phyloP scores from a whole-genome alignment of 2,113 vertebrate species.

The Melanerpes aurifrons region DNA sequence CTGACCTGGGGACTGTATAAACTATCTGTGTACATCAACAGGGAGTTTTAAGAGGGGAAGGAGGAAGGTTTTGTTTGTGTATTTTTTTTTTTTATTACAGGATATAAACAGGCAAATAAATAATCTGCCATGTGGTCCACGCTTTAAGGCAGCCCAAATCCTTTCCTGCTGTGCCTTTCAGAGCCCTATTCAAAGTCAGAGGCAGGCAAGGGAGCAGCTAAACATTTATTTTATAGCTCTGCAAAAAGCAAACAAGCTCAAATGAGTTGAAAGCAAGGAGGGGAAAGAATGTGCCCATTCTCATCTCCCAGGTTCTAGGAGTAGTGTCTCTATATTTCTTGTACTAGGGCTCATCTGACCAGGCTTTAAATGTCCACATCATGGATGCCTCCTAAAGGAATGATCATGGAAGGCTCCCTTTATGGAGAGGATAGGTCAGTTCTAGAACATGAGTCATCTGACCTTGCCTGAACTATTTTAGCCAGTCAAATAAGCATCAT shows the following conservation, averaged over 20 bases:
- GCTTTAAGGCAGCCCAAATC: slow-evolving; percentile 12
- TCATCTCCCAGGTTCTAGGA: neutral
- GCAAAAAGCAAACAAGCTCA: neutral
- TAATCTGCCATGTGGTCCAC: neutral
- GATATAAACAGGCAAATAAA: slow-evolving; percentile 53
- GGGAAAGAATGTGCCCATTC: neutral
- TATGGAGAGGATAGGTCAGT: neutral
- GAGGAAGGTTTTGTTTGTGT: slow-evolving; percentile 38
- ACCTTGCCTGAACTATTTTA: neutral
- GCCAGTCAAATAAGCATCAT: neutral
- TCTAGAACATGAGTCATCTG: neutral
- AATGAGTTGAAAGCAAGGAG: neutral
- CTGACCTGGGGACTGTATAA: slow-evolving; percentile 14
- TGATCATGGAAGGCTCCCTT: neutral
- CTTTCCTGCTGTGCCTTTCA: slow-evolving; percentile 19
- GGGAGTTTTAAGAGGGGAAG: slow-evolving; percentile 5
- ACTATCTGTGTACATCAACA: neutral
- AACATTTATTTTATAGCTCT: slow-evolving; percentile 8
- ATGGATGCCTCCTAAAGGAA: neutral
- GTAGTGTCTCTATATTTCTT: neutral
- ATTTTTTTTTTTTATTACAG: slow-evolving; percentile 31
- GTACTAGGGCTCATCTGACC: neutral
- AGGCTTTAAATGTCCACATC: neutral
- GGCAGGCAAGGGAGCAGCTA: neutral
- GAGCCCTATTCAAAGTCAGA: neutral